These are phyloP conservation scores for Sebastes umbrosus DNA, from an alignment of 2,797 vertebrate genomes.

Conservation along the genomic window DNA sequence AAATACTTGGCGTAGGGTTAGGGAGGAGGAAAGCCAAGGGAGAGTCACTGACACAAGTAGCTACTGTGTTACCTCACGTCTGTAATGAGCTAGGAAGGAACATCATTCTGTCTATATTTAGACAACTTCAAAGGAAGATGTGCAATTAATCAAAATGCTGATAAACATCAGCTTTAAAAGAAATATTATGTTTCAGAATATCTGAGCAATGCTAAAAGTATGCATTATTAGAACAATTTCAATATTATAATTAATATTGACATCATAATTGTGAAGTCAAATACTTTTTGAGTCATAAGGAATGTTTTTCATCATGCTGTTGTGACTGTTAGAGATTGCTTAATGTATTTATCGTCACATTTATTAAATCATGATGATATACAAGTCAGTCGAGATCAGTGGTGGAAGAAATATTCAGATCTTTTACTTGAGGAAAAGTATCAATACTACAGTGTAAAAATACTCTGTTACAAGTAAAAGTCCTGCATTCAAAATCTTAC, in stretches of 20 bases:
- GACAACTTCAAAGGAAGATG: constrained; percentile 34
- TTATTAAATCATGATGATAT: neutral
- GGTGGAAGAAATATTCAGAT: too few species aligned
- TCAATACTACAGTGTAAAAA: too few species aligned
- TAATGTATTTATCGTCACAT: neutral
- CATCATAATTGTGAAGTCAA: neutral
- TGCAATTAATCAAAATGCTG: constrained; percentile 21
- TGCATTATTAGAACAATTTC: neutral
- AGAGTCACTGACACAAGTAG: constrained; percentile 63
- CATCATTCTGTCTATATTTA: constrained; percentile 70
- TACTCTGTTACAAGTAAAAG: too few species aligned
- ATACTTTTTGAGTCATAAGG: neutral
- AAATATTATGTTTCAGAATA: neutral
- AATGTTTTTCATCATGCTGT: neutral
- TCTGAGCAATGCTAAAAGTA: neutral
- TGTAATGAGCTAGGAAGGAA: constrained; percentile 60
- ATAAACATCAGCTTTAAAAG: neutral
- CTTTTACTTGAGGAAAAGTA: too few species aligned
- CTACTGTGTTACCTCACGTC: constrained; percentile 73
- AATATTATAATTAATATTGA: neutral
- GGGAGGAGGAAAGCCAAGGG: constrained; percentile 58
- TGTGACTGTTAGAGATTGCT: neutral
- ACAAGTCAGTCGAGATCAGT: neutral
- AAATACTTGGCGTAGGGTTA: constrained; percentile 67
- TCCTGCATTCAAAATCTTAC: too few species aligned